phyloP scores from a whole-genome alignment of 2,888 invertebrate genomes.

The Pachymerium ferrugineum region DNA sequence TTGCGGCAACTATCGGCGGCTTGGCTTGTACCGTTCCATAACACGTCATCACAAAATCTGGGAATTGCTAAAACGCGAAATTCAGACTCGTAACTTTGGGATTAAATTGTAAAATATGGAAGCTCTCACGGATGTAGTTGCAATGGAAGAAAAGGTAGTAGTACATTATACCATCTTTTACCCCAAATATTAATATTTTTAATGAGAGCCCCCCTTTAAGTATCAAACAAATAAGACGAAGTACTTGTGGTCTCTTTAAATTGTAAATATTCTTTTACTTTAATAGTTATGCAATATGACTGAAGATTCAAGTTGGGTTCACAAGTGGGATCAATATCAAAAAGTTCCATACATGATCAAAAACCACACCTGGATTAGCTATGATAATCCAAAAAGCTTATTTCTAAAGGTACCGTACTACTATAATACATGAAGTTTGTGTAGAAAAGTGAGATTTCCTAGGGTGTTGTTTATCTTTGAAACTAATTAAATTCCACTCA shows the following conservation, averaged over 20 bases:
- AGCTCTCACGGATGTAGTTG: too few relatives aligned
- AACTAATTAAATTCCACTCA: not conserved
- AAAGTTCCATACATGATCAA: constrained; percentile 70
- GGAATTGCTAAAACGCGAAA: too few relatives aligned
- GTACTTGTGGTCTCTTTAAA: not conserved
- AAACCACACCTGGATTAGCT: constrained; percentile 72
- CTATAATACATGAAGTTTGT: not conserved
- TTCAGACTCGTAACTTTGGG: too few relatives aligned
- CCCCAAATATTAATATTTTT: too few relatives aligned
- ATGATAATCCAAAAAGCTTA: constrained; percentile 66
- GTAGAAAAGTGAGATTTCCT: not conserved
- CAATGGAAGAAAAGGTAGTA: too few relatives aligned
- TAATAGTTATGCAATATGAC: not conserved
- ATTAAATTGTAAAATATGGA: too few relatives aligned
- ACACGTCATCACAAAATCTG: too few relatives aligned
- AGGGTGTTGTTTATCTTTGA: not conserved
- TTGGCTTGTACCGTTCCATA: too few relatives aligned
- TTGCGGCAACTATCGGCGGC: too few relatives aligned
- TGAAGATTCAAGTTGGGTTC: constrained; percentile 46
- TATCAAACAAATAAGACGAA: too few relatives aligned
- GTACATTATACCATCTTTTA: too few relatives aligned
- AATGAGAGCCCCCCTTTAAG: too few relatives aligned
- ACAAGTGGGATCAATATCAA: constrained; percentile 61
- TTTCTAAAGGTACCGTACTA: constrained; percentile 58
- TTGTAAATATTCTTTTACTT: not conserved